Base-by-base conservation (phyloP, 2,113 vertebrate species). In the Triplophysa siluroides region DNA sequence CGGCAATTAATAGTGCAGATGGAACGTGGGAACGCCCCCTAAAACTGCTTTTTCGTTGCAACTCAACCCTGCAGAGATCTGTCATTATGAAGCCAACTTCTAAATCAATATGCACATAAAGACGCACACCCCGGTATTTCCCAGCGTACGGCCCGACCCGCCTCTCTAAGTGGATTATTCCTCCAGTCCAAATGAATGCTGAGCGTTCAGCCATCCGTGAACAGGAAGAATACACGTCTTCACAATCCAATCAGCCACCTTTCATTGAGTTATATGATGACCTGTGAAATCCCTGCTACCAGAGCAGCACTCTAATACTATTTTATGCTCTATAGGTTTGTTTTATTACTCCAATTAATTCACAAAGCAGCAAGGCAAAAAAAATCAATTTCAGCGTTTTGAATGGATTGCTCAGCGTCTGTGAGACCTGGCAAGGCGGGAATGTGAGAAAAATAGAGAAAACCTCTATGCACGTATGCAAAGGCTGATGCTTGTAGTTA, bases 321-420 rank as follows among this genome's bases (percentile, higher is more conserved):
- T 72, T 79, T 88, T 86, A 83, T 71, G 81, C 81, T 80, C 65
- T 80, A 64, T 70, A 81, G 69, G 62, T 64, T 68, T 68, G 79
- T 87, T 85, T 82, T 84, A 82, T 82, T 84, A 73, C 80, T 76
- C 64, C 79, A 80, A 62, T 87, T 79, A 81, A 64, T 83, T 79
- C 41, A 70, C 52, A 72, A 80, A 83, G 78, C 83, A 52, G 65
- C 66, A 81, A 75, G 66, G 60, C 29, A 63, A 69, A 63, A 61
- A 54, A 80, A 83, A 74, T 74, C 69, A 54, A 77, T 80, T 77
- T 71, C 73, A 72, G 47, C 60, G 23, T 76, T 76, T 79, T 79
- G 56, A 65, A 76, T 56, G 19, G 74, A 65, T 64, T 83, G 60
- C 67, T 70, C 52, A 72, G 16, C 21, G 26, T 60, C 43, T n/a